Conservation (phyloP, 1,140 invertebrate species). For the Drosophila equinoxialis region DNA sequence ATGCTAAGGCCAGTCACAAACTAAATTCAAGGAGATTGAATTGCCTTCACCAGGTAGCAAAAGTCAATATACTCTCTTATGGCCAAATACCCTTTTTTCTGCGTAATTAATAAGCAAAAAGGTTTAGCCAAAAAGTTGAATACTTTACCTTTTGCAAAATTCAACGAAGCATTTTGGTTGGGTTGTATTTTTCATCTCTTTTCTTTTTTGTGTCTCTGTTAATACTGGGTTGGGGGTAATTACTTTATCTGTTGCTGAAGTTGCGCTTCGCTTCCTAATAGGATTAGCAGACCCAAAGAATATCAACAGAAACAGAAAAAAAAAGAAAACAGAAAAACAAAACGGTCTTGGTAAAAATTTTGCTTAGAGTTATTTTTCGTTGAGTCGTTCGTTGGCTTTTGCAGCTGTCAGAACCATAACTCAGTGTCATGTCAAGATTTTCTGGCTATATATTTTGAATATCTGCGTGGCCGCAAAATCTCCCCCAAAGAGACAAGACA, state of each 20-base stretch:
- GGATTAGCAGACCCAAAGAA: constrained; percentile 63
- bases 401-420: constrained; percentile 81
- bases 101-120: constrained; percentile 67
- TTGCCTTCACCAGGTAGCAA: background rate
- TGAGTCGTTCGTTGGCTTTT: constrained; percentile 51
- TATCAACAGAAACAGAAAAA: constrained; percentile 7
- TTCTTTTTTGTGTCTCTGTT: background rate
- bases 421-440: constrained; percentile 72
- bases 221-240: constrained; percentile 59
- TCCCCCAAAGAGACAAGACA: constrained; percentile 68
- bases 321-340: constrained; percentile 35
- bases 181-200: constrained; percentile 17
- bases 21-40: background rate
- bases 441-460: constrained; percentile 52
- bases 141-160: constrained; percentile 60
- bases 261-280: constrained; percentile 73
- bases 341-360: constrained; percentile 19
- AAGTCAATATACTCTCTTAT: constrained; percentile 22
- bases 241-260: constrained; percentile 82
- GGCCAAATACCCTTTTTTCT: constrained; percentile 25
- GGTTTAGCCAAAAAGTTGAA: constrained; percentile 54
- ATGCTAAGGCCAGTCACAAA: too few species aligned
- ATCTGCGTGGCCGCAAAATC: constrained; percentile 72
- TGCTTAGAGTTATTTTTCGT: constrained; percentile 40
- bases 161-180: constrained; percentile 58